These are phyloP conservation scores for Rhyacophila evoluta DNA, from an alignment of 2,888 invertebrate species.

Conservation along the genomic window DNA sequence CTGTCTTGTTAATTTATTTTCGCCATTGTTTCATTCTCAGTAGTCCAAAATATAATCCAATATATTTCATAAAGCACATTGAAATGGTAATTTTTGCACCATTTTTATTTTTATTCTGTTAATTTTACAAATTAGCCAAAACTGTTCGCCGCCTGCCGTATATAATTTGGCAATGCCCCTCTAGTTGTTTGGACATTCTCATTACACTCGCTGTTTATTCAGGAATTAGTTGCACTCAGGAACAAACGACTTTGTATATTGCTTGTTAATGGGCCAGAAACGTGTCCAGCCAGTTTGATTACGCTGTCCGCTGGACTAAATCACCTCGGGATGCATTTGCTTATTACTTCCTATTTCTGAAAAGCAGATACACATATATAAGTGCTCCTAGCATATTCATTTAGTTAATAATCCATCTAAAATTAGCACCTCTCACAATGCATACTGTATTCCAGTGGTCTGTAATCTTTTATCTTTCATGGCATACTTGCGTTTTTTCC, in stretches of 20 bases:
- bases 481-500: too few relatives aligned
- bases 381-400: not conserved
- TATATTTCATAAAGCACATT: too few relatives aligned
- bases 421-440: too few relatives aligned
- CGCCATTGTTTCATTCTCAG: too few relatives aligned
- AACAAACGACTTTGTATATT: not conserved
- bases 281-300: not conserved
- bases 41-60: too few relatives aligned
- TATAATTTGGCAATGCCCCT: not conserved
- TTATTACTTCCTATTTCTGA: not conserved
- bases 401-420: not conserved
- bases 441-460: too few relatives aligned
- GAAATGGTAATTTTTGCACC: too few relatives aligned
- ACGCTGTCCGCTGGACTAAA: not conserved
- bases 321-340: not conserved
- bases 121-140: not conserved
- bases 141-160: not conserved
- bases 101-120: not conserved
- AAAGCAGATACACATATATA: not conserved
- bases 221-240: not conserved
- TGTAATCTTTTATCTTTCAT: too few relatives aligned
- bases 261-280: not conserved
- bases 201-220: constrained; percentile 7
- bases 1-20: too few relatives aligned
- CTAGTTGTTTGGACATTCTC: not conserved